Base-by-base conservation (phyloP, 2,113 vertebrate genomes). In the Tachuris rubrigastra region DNA sequence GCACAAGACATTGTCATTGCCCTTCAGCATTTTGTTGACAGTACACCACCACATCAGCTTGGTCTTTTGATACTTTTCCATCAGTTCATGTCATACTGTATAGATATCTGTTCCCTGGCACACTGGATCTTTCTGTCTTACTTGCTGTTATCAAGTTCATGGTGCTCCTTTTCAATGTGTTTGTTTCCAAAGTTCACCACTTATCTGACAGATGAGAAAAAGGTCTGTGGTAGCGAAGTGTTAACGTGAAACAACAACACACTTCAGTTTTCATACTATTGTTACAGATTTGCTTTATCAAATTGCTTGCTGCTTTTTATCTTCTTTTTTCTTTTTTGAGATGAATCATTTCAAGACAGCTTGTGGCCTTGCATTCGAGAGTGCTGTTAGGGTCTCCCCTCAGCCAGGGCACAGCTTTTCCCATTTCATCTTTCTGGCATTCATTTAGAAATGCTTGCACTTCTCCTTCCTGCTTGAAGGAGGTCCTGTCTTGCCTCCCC, bases 141-240 rank as follows among this genome's bases (percentile, higher is more conserved):
- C 41, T 83, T 79, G 28, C 2, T 87, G 20, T 79, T 81, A 82
- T 20, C 49, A 56, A 53, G 71, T 83, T 88, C 67, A 53, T 50
- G 35, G 74, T 78, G 44, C 62, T 82, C 27, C 42, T 85, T 89
- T 67, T 59, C 81, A 69, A 18, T 71, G 42, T 49, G 47, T 55
- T 68, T 84, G 55, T 93, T 94, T 91, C 46, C 93, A 91, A 92
- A 95, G 87, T 79, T 95, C 85, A 89, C 28, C 16, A 8, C 23
- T 76, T 87, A 87, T 15, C 77, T 89, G 74, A 39, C 19, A 65
- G 44, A 37, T 44, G 33, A 85, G 73, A 41, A 52, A 17, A 90
- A 79, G 31, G 28, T 65, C 71, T 83, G 35, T 69, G 37, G 8
- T 73, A 73, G 67, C 73, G 47, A 79, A 83, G 15, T 0, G 0